A percentile compares a stretch with the other conserved stretches of the same genome.
Evolutionary conservation across 2,113 vertebrate genomes (phyloP).

Genomic region (Alouatta palliata): DNA sequence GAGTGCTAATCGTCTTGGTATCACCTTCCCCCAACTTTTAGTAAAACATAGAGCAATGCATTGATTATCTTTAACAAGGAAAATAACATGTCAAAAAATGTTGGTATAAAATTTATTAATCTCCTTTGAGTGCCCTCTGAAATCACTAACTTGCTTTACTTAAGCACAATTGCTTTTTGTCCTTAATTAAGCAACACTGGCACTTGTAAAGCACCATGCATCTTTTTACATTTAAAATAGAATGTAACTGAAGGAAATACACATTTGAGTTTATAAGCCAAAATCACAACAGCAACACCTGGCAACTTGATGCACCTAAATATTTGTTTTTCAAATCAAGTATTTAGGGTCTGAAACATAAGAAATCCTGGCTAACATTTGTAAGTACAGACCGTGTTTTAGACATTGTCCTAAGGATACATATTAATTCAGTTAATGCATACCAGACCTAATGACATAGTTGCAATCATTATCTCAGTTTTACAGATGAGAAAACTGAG

Average conservation of each 20-base stretch:
- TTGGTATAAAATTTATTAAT: not conserved
- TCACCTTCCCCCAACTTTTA: not conserved
- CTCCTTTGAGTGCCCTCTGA: not conserved
- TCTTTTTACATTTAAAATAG: not conserved
- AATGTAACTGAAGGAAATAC: not conserved
- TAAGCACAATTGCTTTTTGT: not conserved
- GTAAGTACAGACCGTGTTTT: not conserved
- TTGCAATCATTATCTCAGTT: not conserved
- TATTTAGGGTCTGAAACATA: not conserved
- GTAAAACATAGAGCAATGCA: not conserved
- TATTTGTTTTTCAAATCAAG: not conserved
- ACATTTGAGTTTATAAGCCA: not conserved
- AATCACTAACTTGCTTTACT: not conserved
- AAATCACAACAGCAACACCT: not conserved
- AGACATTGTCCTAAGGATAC: not conserved
- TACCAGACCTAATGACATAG: not conserved
- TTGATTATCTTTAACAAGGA: not conserved
- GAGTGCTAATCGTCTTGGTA: not conserved
- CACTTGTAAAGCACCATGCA: not conserved
- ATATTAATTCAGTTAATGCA: not conserved
- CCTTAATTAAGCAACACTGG: not conserved
- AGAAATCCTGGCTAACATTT: not conserved
- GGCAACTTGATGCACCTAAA: not conserved
- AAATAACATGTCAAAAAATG: not conserved
- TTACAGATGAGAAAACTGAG: conserved; percentile 1